Base-by-base conservation (phyloP, 2,888 invertebrate species). In the Morpho deidamia region DNA sequence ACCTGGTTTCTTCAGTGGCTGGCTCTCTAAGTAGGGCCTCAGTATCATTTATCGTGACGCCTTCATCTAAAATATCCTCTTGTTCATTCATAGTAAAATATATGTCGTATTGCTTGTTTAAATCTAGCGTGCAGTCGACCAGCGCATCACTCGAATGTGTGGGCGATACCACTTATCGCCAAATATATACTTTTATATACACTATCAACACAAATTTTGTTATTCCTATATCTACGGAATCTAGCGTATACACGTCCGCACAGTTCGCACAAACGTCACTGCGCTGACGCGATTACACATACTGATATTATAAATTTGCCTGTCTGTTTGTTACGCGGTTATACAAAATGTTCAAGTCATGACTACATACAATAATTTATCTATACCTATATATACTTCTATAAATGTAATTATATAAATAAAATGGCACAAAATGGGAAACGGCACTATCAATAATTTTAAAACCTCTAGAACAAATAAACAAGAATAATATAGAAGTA, bases 131-230 rank as follows among this genome's bases (percentile, higher is more conserved):
- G 10, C 7, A 34, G 12, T 41, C 40, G n/a, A 48, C 10, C 8
- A 33, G 12, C 2, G 33, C 5, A 41, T 33, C 11, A 23, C 40
- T 10, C 11, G 23, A 48, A 39, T 40, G 47, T 23, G 46, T 32
- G 9, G 32, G 47, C 11, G 40, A 48, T 33, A 48, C 33, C 11
- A 40, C 40, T 48, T 48, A 41, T 48, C 48, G 33, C n/a, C 40
- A 33, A 7, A 48, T 8, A 23, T 46, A 41, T 12, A 48, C 8
- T 7, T 40, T 33, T 40, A 33, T n/a, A 37, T 40, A 11, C 10
- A 47, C 32, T 47, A 40, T 47, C 39, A 39, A 47, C 33, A 33
- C 11, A 34, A 40, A 34, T 10, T 48, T 33, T 33, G 32, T 33
- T 45, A 10, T n/a, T 11, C 39, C 44, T 44, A n/a, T 43, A 43